Evolutionary conservation across 1,140 invertebrate species (phyloP).

Genomic region (Nasonia longicornis): DNA sequence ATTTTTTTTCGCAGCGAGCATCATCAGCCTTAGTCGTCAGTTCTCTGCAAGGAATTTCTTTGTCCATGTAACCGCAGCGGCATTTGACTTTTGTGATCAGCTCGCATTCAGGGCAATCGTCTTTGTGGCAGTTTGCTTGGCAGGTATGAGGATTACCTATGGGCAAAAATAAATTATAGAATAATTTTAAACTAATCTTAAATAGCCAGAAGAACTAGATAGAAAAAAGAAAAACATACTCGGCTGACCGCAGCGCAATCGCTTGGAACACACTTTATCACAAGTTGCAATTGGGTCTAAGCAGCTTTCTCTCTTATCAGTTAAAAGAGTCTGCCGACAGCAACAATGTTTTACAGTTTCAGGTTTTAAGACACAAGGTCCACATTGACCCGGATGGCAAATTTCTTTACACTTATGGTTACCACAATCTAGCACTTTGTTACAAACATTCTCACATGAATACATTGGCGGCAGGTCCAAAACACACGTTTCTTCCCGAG

Average conservation of each 20-base stretch:
- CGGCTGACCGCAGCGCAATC: conserved; percentile 83
- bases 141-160: conserved; percentile 80
- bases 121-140: conserved; percentile 81
- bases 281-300: conserved; percentile 90
- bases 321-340: conserved; percentile 80
- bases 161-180: conserved; percentile 26
- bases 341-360: conserved; percentile 81
- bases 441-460: conserved; percentile 81
- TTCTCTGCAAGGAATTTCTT: conserved; percentile 84
- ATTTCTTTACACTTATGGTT: conserved; percentile 83
- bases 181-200: neutral
- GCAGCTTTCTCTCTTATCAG: conserved; percentile 75
- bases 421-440: conserved; percentile 83
- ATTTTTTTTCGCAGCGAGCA: conserved; percentile 87
- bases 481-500: conserved; percentile 69
- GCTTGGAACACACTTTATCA: conserved; percentile 83
- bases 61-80: conserved; percentile 90
- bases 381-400: conserved; percentile 86
- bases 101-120: conserved; percentile 85
- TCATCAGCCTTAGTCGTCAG: conserved; percentile 78
- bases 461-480: conserved; percentile 52
- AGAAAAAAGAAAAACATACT: conserved; percentile 63
- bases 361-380: conserved; percentile 75
- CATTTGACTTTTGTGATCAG: conserved; percentile 84
- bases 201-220: conserved; percentile 34